phyloP scores from a whole-genome alignment of 2,888 invertebrate species.

The Erebia ligea region DNA sequence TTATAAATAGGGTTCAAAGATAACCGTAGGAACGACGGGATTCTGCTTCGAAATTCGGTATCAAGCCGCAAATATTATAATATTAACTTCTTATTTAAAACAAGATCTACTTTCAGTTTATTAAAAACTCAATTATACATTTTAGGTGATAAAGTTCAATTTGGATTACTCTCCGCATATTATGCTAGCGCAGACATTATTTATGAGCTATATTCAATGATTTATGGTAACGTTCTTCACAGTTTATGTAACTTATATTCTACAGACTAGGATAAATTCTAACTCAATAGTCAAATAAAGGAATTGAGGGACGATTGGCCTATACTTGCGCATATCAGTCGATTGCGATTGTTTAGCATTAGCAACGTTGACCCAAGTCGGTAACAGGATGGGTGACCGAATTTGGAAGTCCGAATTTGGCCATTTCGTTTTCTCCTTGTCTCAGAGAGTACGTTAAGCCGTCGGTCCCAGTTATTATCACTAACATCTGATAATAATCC shows the following conservation, averaged over 20 bases:
- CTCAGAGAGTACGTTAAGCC: too few species aligned
- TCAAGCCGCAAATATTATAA: background rate
- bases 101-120: conserved; percentile 7
- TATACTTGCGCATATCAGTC: too few species aligned
- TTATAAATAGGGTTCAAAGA: background rate
- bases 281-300: conserved; percentile 7
- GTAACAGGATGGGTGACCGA: too few species aligned
- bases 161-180: conserved; percentile 18
- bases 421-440: too few species aligned
- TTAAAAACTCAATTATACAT: conserved; percentile 1
- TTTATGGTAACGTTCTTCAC: conserved; percentile 40
- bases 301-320: too few species aligned
- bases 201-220: conserved; percentile 38
- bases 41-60: background rate
- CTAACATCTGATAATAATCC: too few species aligned
- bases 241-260: conserved; percentile 37
- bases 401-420: too few species aligned
- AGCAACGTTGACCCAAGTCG: too few species aligned
- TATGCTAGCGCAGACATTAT: conserved; percentile 28
- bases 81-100: conserved; percentile 10
- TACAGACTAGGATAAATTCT: conserved; percentile 31
- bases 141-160: conserved; percentile 20
- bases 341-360: too few species aligned
- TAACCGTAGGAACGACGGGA: background rate
- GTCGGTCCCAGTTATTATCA: too few species aligned